Evolutionary conservation across 1,140 invertebrate genomes (phyloP).

Genomic region (Cotesia typhae): DNA sequence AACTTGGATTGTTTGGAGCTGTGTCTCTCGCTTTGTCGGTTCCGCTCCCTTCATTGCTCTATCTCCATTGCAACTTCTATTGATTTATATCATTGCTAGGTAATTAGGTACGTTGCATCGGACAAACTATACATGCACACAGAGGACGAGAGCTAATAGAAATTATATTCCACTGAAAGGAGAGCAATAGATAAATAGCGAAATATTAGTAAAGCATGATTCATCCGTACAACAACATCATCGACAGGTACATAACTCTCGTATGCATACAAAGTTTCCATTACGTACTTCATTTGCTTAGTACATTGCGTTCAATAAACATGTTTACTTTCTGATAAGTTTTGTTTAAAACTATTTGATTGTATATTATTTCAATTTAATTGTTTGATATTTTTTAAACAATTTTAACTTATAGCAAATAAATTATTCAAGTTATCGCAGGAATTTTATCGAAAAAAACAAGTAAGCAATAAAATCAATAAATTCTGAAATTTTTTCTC

Average conservation of each 20-base stretch:
- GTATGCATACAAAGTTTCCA: conserved; percentile 2
- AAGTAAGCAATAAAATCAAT: too few species aligned
- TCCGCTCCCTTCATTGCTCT: too few species aligned
- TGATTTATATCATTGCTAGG: conserved; percentile 51
- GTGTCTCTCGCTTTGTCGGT: neutral
- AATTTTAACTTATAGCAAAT: too few species aligned
- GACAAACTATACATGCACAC: conserved; percentile 1
- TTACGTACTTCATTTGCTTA: neutral
- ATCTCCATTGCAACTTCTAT: conserved; percentile 34
- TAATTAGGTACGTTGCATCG: conserved; percentile 49
- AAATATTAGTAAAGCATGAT: neutral
- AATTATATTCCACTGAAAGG: neutral
- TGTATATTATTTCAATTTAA: too few species aligned
- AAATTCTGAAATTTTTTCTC: too few species aligned
- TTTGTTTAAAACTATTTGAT: too few species aligned
- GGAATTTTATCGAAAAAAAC: too few species aligned
- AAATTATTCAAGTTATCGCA: too few species aligned
- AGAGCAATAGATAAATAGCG: neutral
- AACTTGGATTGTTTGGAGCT: conserved; percentile 23
- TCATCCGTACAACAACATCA: neutral
- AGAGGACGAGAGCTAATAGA: neutral
- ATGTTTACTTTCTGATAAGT: neutral
- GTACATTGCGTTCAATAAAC: neutral
- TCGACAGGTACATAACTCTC: neutral
- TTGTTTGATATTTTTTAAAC: too few species aligned